A percentile compares a stretch with the other conserved stretches of the same genome.
phyloP scores from a whole-genome alignment of 2,888 invertebrate genomes.

The Muscina levida region DNA sequence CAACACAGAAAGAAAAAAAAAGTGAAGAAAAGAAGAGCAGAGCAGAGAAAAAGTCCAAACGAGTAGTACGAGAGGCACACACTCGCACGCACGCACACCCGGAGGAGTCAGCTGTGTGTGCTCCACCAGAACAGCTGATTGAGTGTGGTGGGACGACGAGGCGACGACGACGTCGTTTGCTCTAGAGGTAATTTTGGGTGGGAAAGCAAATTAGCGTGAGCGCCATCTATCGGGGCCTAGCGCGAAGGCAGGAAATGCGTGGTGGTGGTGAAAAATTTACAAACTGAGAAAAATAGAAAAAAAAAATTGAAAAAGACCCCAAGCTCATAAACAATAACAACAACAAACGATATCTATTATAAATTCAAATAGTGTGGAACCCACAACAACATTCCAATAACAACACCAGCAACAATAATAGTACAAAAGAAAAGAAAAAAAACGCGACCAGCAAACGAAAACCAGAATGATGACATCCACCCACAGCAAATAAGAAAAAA shows the following conservation, averaged over 20 bases:
- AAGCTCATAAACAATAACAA: constrained; percentile 15
- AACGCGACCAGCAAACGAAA: too few species aligned
- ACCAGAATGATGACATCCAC: constrained; percentile 28
- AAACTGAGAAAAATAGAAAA: not conserved
- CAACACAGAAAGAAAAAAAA: not conserved
- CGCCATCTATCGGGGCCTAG: constrained; percentile 12
- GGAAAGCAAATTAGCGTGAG: not conserved
- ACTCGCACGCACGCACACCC: constrained; percentile 3
- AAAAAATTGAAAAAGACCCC: not conserved
- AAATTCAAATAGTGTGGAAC: not conserved
- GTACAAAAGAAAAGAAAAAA: too few species aligned
- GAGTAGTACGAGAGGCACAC: not conserved
- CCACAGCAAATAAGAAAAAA: constrained; percentile 13
- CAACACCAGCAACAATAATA: too few species aligned
- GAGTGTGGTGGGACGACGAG: not conserved
- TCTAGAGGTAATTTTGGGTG: constrained; percentile 11
- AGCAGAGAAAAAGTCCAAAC: not conserved
- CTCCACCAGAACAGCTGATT: constrained; percentile 24
- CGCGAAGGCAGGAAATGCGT: constrained; percentile 5
- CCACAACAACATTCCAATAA: not conserved
- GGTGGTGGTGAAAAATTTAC: not conserved
- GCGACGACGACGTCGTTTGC: not conserved
- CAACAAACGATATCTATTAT: not conserved
- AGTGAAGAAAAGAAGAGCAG: not conserved
- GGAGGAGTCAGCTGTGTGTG: constrained; percentile 34